Evolutionary conservation across 2,797 vertebrate genomes (phyloP).

Genomic region (Myotis pilosus): DNA sequence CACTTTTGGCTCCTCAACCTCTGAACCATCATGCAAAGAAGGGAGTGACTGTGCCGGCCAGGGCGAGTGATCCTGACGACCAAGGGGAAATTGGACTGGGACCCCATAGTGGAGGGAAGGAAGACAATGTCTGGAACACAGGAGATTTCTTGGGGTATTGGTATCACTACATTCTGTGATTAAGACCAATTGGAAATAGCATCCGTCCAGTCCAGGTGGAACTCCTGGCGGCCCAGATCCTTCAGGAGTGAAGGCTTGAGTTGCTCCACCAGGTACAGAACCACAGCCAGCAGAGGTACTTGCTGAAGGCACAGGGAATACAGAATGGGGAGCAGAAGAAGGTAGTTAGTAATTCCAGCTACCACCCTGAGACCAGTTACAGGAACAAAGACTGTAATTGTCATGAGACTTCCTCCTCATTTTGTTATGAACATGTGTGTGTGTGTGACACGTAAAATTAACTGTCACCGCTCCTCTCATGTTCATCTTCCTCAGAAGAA

Average conservation of each 20-base stretch:
- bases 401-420: too few relatives aligned
- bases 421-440: background rate
- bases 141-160: background rate
- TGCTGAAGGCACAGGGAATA: background rate
- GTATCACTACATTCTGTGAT: background rate
- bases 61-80: background rate
- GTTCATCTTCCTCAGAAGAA: background rate
- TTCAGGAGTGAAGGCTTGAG: background rate
- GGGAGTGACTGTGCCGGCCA: background rate
- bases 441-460: background rate
- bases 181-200: background rate
- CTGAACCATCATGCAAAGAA: background rate
- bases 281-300: background rate
- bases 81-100: background rate
- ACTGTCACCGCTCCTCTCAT: background rate
- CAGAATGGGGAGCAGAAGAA: background rate
- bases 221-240: background rate
- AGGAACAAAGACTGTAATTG: background rate
- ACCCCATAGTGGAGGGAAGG: background rate
- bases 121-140: background rate
- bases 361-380: background rate
- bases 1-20: background rate
- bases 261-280: background rate
- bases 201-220: background rate
- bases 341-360: background rate